A percentile compares a stretch with the other conserved stretches of the same genome.
Conservation (phyloP, 2,888 invertebrate species). For the Crepidodera aurea region DNA sequence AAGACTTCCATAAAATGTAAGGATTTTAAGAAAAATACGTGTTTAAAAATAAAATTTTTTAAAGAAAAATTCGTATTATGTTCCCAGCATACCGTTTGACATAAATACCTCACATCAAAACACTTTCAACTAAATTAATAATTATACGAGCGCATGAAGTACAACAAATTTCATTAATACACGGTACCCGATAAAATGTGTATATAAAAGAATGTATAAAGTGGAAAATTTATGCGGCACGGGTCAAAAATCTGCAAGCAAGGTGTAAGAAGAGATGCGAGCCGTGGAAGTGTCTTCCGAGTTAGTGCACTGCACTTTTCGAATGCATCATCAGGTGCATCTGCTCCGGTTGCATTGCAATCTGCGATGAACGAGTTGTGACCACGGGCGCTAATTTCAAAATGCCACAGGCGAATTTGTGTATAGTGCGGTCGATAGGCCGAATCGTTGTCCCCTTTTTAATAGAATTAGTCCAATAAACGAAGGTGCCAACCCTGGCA, state of each 20-base stretch:
- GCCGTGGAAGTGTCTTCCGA: constrained; percentile 8
- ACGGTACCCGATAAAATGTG: constrained; percentile 1
- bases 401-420: constrained; percentile 4
- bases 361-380: constrained; percentile 35
- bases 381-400: constrained; percentile 23
- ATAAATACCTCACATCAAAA: too few relatives aligned
- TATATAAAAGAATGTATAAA: constrained; percentile 11
- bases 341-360: constrained; percentile 41
- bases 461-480: too few relatives aligned
- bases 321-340: constrained; percentile 35
- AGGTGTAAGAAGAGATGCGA: constrained; percentile 19
- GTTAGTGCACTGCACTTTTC: constrained; percentile 25
- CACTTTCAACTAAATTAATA: too few relatives aligned
- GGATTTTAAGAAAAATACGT: too few relatives aligned
- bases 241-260: constrained; percentile 34
- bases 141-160: background rate
- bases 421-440: background rate
- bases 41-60: too few relatives aligned
- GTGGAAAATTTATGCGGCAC: constrained; percentile 32
- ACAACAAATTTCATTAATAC: constrained; percentile 9
- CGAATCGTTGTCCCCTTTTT: background rate
- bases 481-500: too few relatives aligned
- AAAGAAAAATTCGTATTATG: too few relatives aligned
- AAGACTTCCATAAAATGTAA: too few relatives aligned
- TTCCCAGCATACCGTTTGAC: too few relatives aligned